Base-by-base conservation (phyloP, 2,888 invertebrate genomes). In the Congeria kusceri region DNA sequence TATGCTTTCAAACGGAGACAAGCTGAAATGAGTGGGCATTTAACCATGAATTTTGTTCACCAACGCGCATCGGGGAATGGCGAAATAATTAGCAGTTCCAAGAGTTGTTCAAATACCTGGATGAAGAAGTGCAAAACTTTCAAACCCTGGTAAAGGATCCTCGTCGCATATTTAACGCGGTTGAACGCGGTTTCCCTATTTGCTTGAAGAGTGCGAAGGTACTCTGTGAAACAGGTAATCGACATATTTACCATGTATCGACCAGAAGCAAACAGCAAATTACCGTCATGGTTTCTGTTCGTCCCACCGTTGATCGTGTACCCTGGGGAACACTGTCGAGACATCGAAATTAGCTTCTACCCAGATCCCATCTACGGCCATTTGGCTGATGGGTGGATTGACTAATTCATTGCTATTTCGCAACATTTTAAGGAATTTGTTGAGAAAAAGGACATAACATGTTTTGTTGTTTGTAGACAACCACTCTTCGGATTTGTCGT, bases 361-460 rank as follows among this genome's bases (percentile, higher is more conserved):
- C 66, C 67, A 18, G 72, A 72, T 1, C 71, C 77, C 20, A 63
- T 69, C 15, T 78, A 64, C 46, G 74, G 72, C 3, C 68, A 63
- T 13, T 32, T 67, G 0, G 23, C 63, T 5, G 73, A 77, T 39
- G 80, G 85, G 1, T 85, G 78, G 82, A 76, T 85, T 82, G 69
- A 79, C 29, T n/a, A n/a, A n/a, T n/a, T n/a, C n/a, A n/a, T n/a
- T n/a, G n/a, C n/a, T n/a, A n/a, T n/a, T n/a, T n/a, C n/a, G n/a
- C n/a, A n/a, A n/a, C n/a, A n/a, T n/a, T n/a, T n/a, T n/a, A n/a
- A n/a, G n/a, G n/a, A n/a, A n/a, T n/a, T n/a, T n/a, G n/a, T n/a
- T n/a, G n/a, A n/a, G n/a, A n/a, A n/a, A n/a, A n/a, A n/a, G n/a
- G n/a, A n/a, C n/a, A n/a, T n/a, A n/a, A n/a, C n/a, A n/a, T n/a